These are phyloP conservation scores for Aplodontia rufa DNA, from an alignment of 2,113 vertebrate genomes.

Conservation along the genomic window DNA sequence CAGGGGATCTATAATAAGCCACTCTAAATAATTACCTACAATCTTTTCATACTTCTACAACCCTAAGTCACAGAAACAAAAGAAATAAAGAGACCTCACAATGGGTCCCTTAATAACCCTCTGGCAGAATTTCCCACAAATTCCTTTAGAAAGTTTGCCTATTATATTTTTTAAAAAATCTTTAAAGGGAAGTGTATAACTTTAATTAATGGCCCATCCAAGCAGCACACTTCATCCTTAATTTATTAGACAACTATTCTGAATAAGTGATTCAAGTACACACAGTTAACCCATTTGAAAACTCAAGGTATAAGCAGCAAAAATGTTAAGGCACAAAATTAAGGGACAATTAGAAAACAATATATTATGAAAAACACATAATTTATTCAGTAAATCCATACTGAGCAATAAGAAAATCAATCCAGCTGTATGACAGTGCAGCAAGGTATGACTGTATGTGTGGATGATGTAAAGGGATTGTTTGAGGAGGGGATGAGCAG, in stretches of 20 bases:
- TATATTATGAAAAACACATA: background rate
- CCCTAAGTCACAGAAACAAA: constrained; percentile 74
- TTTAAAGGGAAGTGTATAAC: constrained; percentile 65
- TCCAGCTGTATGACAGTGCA: background rate
- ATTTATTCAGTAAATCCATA: background rate
- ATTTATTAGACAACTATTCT: constrained; percentile 62
- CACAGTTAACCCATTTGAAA: constrained; percentile 10
- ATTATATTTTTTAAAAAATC: constrained; percentile 59
- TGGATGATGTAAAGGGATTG: background rate
- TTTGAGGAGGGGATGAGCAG: background rate
- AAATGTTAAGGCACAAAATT: background rate
- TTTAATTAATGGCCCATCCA: constrained; percentile 57
- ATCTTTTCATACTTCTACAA: constrained; percentile 67
- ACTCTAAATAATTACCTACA: constrained; percentile 66
- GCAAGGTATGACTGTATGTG: background rate
- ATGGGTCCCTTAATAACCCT: constrained; percentile 54
- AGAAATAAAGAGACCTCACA: constrained; percentile 61
- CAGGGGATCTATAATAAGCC: constrained; percentile 64
- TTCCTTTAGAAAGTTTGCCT: constrained; percentile 66
- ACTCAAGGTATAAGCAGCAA: background rate
- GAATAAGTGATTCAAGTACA: constrained; percentile 46
- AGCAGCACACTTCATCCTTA: constrained; percentile 32
- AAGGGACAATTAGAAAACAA: constrained; percentile 36
- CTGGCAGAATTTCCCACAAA: constrained; percentile 56
- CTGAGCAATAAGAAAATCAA: background rate